Percentiles rank a stretch among this genome's conserved stretches.
phyloP scores from a whole-genome alignment of 2,113 vertebrate genomes.

The Heterotis niloticus region DNA sequence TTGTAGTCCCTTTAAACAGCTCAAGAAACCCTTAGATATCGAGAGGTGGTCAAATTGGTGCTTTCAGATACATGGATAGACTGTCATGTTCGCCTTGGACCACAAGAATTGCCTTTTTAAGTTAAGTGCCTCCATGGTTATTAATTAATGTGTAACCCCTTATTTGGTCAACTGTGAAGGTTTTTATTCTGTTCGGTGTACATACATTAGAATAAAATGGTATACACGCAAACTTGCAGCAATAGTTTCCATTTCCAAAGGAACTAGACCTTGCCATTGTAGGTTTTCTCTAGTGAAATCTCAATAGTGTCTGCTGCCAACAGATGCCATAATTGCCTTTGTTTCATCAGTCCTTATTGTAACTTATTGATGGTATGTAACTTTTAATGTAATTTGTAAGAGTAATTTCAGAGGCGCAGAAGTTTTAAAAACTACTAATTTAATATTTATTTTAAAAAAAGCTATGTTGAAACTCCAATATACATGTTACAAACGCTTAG shows the following conservation, averaged over 20 bases:
- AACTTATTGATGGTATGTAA: background rate
- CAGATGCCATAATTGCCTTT: background rate
- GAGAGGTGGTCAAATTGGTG: conserved; percentile 20
- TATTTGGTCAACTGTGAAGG: background rate
- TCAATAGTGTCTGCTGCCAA: background rate
- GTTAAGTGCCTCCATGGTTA: conserved; percentile 58
- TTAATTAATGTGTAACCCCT: background rate
- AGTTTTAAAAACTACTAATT: background rate
- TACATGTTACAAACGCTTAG: background rate
- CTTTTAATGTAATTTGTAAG: background rate
- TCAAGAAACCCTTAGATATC: too few relatives aligned
- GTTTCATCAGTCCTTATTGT: background rate
- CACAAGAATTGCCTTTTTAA: conserved; percentile 31
- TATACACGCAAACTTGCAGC: background rate
- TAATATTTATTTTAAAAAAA: background rate
- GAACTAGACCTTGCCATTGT: background rate
- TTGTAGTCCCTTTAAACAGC: background rate
- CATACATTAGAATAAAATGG: too few relatives aligned
- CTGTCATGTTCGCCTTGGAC: conserved; percentile 50
- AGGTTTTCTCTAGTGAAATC: background rate
- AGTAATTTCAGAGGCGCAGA: background rate
- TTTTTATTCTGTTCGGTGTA: background rate
- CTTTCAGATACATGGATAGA: conserved; percentile 19
- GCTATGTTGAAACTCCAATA: background rate
- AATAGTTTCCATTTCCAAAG: background rate